A percentile compares a stretch with the other conserved stretches of the same genome.
phyloP scores from a whole-genome alignment of 2,888 invertebrate genomes.

The Magallana nippona region DNA sequence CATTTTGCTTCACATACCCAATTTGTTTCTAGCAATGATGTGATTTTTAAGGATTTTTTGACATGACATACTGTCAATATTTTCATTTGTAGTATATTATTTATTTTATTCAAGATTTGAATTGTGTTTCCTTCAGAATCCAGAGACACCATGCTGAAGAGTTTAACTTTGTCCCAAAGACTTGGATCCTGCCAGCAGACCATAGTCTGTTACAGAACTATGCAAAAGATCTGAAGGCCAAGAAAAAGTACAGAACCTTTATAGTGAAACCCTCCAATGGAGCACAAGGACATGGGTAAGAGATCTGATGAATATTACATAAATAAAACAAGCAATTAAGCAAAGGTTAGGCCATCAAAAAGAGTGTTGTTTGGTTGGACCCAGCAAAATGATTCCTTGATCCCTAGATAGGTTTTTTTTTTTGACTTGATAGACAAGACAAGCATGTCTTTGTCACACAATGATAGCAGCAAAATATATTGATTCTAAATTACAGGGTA shows the following conservation, averaged over 20 bases:
- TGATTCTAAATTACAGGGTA: too few relatives aligned
- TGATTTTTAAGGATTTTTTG: neutral
- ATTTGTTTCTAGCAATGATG: neutral
- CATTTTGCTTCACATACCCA: neutral
- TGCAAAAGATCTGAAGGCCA: slow-evolving; percentile 75
- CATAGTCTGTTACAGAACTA: slow-evolving; percentile 74
- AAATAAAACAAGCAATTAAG: too few relatives aligned
- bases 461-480: too few relatives aligned
- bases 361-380: too few relatives aligned
- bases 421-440: too few relatives aligned
- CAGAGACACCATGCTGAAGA: slow-evolving; percentile 77
- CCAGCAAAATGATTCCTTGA: too few relatives aligned
- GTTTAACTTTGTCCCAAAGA: slow-evolving; percentile 78
- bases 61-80: neutral
- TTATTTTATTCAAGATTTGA: neutral
- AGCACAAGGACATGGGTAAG: slow-evolving; percentile 80
- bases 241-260: slow-evolving; percentile 76
- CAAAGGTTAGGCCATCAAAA: too few relatives aligned
- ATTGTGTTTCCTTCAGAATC: slow-evolving; percentile 67
- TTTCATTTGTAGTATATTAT: too few relatives aligned
- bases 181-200: slow-evolving; percentile 79
- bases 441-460: too few relatives aligned
- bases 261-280: slow-evolving; percentile 80
- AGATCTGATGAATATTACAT: neutral
- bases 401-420: too few relatives aligned